phyloP scores from a whole-genome alignment of 2,113 vertebrate species.

The Heteronetta atricapilla region DNA sequence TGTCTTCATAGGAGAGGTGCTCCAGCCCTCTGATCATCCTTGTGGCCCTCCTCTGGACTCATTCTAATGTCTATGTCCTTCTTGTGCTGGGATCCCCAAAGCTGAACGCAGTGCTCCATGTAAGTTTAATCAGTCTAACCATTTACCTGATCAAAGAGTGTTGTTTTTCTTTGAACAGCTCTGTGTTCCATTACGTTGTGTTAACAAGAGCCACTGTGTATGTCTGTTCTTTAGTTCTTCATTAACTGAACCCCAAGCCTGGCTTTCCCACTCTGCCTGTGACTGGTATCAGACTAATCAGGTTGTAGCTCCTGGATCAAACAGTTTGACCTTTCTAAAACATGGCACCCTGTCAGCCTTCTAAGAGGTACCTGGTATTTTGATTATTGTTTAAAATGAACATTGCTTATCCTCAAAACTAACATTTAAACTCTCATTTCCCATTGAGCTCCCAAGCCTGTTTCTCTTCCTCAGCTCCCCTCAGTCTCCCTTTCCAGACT shows the following conservation, averaged over 20 bases:
- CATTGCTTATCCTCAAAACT: neutral
- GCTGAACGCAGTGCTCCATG: too few species aligned
- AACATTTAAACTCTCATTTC: neutral
- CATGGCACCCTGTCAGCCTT: neutral
- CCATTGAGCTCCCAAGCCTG: neutral
- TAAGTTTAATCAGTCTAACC: neutral
- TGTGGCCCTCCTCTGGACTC: too few species aligned
- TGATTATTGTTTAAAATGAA: neutral
- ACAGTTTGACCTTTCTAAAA: neutral
- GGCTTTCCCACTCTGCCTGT: neutral
- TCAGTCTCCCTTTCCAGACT: neutral
- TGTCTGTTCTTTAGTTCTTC: neutral
- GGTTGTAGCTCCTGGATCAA: neutral
- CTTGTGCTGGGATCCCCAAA: too few species aligned
- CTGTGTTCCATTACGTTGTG: neutral
- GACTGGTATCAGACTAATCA: neutral
- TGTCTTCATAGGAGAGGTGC: too few species aligned
- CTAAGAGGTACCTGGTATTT: neutral
- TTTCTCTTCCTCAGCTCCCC: neutral
- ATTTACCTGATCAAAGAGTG: neutral
- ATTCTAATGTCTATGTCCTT: too few species aligned
- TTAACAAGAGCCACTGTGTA: neutral
- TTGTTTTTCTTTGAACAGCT: neutral
- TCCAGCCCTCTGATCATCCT: too few species aligned
- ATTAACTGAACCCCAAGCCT: neutral